Base-by-base conservation (phyloP, 2,113 vertebrate genomes). In the Sinocyclocheilus grahami region DNA sequence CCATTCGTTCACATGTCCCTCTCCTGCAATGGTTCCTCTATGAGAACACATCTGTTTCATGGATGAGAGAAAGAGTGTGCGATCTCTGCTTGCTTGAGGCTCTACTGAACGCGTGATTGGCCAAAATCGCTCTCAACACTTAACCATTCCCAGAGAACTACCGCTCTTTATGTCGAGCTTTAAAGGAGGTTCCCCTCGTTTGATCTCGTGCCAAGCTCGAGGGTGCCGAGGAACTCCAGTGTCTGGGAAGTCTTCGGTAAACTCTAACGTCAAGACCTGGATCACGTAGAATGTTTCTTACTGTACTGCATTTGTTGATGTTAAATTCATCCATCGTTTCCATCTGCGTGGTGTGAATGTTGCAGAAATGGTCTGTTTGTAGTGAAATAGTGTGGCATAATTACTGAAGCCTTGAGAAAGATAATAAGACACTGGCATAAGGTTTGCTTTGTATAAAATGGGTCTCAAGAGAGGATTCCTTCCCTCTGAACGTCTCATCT, bases 51-150 rank as follows among this genome's bases (percentile, higher is more conserved):
- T 48, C 60, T 67, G 79, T 82, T 69, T 53, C 4, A 53, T 82
- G 80, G 24, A 71, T 33, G 42, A 82, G 62, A 6, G 42, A 13
- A 51, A 10, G 39, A 20, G 3, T 24, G 27, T 13, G 7, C 24
- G n/a, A 62, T 85, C 14, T 78, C 78, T 9, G 37, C 37, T 62
- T 80, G 78, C 53, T 80, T 27, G 10, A 39, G 30, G 78, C 60
- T 65, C 79, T 58, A 9, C 22, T 82, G 60, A 37, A 67, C 39
- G 9, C 1, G 24, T 58, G 82, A 83, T 83, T 39, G 51, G 30
- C 82, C 16, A 2, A 82, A 82, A 82, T 69, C 42, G 16, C 82
- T 74, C 67, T 83, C 82, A 83, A 83, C 65, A 74, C 67, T 72
- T 37, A 83, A 74, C 48, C 69, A 83, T 72, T 83, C 30, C 82